Conservation (phyloP, 2,113 vertebrate species). For the Rhea americana region DNA sequence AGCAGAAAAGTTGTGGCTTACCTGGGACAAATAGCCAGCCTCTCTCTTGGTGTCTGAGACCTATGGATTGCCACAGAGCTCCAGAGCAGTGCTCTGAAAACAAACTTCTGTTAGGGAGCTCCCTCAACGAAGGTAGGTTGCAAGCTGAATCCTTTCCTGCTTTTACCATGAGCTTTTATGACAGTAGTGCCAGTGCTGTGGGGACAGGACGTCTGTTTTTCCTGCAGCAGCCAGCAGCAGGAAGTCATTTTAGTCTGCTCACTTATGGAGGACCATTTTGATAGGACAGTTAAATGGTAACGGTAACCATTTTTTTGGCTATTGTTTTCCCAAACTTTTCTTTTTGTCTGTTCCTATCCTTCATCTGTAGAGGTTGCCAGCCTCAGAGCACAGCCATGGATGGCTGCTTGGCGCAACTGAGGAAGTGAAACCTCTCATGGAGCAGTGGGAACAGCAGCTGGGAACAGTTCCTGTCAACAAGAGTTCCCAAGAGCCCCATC, state of each 20-base stretch:
- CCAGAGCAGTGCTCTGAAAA: neutral
- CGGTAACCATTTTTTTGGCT: neutral
- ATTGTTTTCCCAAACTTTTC: neutral
- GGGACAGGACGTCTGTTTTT: neutral
- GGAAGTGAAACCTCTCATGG: neutral
- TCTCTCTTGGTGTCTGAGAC: neutral
- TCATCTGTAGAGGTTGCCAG: neutral
- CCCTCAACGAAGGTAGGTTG: fast-evolving
- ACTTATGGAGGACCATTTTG: neutral
- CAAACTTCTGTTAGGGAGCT: neutral
- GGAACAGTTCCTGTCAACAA: neutral
- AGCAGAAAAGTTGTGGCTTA: neutral
- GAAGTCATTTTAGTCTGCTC: neutral
- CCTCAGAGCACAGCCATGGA: neutral
- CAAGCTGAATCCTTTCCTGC: neutral
- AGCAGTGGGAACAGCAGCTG: neutral
- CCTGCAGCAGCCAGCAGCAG: neutral
- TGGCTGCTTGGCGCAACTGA: neutral
- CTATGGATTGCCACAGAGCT: fast-evolving
- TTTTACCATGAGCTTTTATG: neutral
- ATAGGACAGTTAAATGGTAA: neutral
- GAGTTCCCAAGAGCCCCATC: fast-evolving
- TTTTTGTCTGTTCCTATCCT: neutral
- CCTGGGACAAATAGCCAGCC: neutral
- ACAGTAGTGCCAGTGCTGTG: neutral